phyloP scores from a whole-genome alignment of 2,113 vertebrate genomes.

The Cavia porcellus region DNA sequence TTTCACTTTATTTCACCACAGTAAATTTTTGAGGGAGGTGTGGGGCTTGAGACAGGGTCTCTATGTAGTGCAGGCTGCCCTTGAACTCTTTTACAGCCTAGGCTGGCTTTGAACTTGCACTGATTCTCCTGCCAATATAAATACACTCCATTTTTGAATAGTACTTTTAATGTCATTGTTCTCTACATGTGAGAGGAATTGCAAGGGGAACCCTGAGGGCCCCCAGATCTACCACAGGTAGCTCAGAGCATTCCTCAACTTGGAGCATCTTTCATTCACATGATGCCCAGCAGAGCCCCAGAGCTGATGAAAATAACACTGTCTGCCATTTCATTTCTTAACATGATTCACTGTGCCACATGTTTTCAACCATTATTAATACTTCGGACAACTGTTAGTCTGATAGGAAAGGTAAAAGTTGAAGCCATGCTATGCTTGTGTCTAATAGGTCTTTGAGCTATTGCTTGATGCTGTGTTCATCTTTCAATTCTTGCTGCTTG shows the following conservation, averaged over 20 bases:
- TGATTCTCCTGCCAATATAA: neutral
- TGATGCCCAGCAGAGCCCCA: neutral
- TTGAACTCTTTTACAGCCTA: neutral
- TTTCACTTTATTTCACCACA: slow-evolving; percentile 48
- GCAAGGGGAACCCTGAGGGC: neutral
- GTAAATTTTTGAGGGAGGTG: neutral
- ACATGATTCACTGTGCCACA: neutral
- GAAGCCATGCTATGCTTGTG: neutral
- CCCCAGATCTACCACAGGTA: neutral
- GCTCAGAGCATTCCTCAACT: neutral
- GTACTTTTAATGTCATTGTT: neutral
- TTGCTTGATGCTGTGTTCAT: neutral
- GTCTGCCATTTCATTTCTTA: neutral
- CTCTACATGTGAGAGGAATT: neutral
- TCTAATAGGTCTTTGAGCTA: neutral
- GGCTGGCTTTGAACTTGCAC: neutral
- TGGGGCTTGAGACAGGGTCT: neutral
- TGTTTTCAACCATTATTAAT: neutral
- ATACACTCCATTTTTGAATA: neutral
- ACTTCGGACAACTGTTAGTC: neutral
- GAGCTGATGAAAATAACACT: neutral
- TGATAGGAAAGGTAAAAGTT: neutral
- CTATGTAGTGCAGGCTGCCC: neutral
- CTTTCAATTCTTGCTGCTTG: neutral
- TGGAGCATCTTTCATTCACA: neutral